Percentiles rank a stretch among this genome's conserved stretches.
phyloP scores from a whole-genome alignment of 2,113 vertebrate genomes.

The Myotis yumanensis region DNA sequence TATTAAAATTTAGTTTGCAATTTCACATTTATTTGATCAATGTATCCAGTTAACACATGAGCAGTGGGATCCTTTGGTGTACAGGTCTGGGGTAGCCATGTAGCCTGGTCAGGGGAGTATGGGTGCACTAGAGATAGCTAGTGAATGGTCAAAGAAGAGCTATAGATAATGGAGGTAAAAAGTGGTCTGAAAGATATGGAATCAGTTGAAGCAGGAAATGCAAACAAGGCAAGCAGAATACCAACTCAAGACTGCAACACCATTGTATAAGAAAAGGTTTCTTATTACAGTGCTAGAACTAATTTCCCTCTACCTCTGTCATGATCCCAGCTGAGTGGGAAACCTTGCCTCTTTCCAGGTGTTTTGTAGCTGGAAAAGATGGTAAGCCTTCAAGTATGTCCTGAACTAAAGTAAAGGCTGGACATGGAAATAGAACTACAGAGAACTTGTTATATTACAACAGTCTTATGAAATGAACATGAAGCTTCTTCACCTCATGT shows the following conservation, averaged over 20 bases:
- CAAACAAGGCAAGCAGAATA: not conserved
- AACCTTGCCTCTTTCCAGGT: not conserved
- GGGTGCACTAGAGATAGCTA: not conserved
- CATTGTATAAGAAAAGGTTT: not conserved
- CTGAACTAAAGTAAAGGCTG: not conserved
- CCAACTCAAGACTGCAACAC: not conserved
- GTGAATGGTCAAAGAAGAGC: not conserved
- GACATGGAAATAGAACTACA: not conserved
- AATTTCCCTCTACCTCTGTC: not conserved
- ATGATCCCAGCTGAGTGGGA: not conserved
- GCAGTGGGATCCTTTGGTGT: not conserved
- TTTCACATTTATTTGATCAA: not conserved
- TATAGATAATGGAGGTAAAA: not conserved
- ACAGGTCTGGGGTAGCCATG: not conserved
- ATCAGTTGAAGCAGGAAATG: not conserved
- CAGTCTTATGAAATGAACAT: not conserved
- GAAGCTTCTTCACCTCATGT: not conserved
- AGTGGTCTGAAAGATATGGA: not conserved
- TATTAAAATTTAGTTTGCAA: slow-evolving; percentile 40
- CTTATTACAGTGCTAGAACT: not conserved
- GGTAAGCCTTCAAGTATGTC: not conserved
- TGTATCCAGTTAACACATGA: not conserved
- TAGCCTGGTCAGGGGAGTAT: not conserved
- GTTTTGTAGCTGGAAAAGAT: not conserved
- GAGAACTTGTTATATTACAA: not conserved